Evolutionary conservation across 2,113 vertebrate species (phyloP).

Genomic region (Sphyrna mokarran): DNA sequence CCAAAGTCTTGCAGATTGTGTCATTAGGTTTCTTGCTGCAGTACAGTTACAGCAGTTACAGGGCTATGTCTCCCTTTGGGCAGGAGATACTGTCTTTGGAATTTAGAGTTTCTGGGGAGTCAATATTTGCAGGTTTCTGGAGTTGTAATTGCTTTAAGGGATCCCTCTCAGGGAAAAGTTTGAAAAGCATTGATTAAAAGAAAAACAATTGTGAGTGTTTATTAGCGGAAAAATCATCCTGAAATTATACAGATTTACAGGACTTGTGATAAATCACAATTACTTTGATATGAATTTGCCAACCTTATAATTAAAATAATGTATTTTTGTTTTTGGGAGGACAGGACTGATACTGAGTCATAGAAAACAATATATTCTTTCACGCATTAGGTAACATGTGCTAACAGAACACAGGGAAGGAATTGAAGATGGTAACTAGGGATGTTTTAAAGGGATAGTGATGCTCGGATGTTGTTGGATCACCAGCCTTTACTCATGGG

Average conservation of each 20-base stretch:
- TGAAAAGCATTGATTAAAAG: background rate
- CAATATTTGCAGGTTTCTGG: background rate
- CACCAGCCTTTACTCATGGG: background rate
- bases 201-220: background rate
- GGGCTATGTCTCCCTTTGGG: background rate
- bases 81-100: background rate
- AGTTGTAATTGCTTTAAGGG: background rate
- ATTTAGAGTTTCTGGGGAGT: background rate
- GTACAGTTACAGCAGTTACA: background rate
- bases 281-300: background rate
- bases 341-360: background rate
- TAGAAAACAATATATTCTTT: background rate
- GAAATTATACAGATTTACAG: slow-evolving; percentile 3
- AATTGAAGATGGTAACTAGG: background rate
- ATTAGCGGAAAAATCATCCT: background rate
- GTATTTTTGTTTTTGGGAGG: background rate
- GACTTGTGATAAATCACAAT: background rate
- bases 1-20: background rate
- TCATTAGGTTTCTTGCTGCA: too few species aligned
- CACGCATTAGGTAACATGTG: background rate
- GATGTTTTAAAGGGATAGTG: background rate
- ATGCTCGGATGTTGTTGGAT: background rate
- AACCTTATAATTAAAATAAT: background rate
- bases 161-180: background rate
- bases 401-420: background rate